Evolutionary conservation across 2,888 invertebrate genomes (phyloP).

Genomic region (Mactromeris polynyma): DNA sequence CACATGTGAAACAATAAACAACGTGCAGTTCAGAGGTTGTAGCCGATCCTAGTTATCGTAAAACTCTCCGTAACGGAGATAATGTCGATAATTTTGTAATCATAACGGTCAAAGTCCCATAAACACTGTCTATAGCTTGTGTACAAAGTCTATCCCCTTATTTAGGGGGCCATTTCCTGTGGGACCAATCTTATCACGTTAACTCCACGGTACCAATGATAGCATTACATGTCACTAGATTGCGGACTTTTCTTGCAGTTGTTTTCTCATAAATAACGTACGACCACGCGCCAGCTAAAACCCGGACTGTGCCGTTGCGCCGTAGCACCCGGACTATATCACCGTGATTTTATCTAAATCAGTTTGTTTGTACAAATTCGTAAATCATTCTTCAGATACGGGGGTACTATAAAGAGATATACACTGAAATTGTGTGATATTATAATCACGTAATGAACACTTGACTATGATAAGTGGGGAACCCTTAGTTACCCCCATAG

Average conservation of each 20-base stretch:
- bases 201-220: background rate
- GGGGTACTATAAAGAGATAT: constrained; percentile 19
- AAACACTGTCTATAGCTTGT: background rate
- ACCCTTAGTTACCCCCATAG: constrained; percentile 22
- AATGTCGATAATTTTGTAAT: too few relatives aligned
- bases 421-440: constrained; percentile 31
- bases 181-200: background rate
- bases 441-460: constrained; percentile 35
- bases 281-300: constrained; percentile 16
- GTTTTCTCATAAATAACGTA: background rate
- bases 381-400: constrained; percentile 17
- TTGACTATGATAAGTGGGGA: constrained; percentile 26
- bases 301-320: constrained; percentile 22
- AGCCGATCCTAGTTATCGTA: too few relatives aligned
- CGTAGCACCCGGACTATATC: background rate
- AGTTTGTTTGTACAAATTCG: constrained; percentile 19
- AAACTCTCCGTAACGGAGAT: too few relatives aligned
- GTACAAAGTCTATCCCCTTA: background rate
- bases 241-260: background rate
- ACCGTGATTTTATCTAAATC: background rate
- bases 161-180: constrained; percentile 10
- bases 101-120: background rate
- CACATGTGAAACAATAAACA: too few relatives aligned
- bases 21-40: too few relatives aligned
- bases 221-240: background rate